Evolutionary conservation across 2,888 invertebrate species (phyloP), one percentile per base, ranked within the genome.

Genomic region (Apamea anceps): DNA sequence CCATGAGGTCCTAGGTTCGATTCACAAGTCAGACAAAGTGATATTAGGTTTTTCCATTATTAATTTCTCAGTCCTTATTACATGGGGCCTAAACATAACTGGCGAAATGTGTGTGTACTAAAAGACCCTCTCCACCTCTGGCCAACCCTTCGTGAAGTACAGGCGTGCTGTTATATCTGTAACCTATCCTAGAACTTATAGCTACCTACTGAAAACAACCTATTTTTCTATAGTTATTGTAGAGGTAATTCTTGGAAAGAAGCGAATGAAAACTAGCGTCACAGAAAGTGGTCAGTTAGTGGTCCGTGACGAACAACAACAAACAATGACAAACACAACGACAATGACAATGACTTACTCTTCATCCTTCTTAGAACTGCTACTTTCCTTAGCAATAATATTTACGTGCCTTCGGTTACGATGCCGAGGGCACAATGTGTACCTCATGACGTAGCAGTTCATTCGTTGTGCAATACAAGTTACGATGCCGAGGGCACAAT

Each of bases 261-360:
- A 7, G 42, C 7, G 42, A 42, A 42, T n/a, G 25, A 32, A 32
- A 72, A 72, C 21, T 66, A 10, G 28, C 65, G 72, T 72, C 81
- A 81, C 15, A n/a, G 37, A 45, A 51, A 60, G 42, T 32, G 74
- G 81, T 72, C 57, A 60, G 15, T 60, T 13, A n/a, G 81, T 60
- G 81, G 81, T 80, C 73, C 7, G 25, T 54, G 37, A 37, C 65
- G 28, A 28, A 15, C 42, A 42, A 42, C 42, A 6, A 42, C 42
- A 42, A 42, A 42, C 42, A 42, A 42, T 42, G 42, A 42, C 42
- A 42, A 42, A 42, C 42, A 42, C 42, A 42, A 42, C 7, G 25
- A 42, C 73, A 42, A 37, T 37, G 28, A 42, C 72, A 60, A 37
- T 15, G 5, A 28, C 12, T 81, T 18, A 18, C 18, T 57, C 6